Percentiles rank a stretch among this genome's conserved stretches.
Evolutionary conservation across 2,797 vertebrate genomes (phyloP).

Genomic region (Sebastes diploproa): DNA sequence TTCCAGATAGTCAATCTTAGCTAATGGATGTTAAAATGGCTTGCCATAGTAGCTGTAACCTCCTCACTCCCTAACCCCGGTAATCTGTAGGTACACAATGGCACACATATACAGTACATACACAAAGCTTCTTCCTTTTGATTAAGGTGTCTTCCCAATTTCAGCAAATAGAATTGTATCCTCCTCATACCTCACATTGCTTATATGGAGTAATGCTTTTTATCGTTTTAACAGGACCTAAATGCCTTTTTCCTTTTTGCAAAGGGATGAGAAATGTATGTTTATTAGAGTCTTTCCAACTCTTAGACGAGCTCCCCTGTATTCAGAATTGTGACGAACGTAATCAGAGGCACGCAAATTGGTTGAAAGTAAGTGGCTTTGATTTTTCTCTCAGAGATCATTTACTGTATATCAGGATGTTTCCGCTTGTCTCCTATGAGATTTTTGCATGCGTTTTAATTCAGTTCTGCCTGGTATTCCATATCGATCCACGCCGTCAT

Average conservation of each 20-base stretch:
- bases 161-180: conserved; percentile 76
- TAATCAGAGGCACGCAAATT: conserved; percentile 52
- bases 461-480: conserved; percentile 44
- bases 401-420: conserved; percentile 47
- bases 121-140: conserved; percentile 66
- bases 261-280: conserved; percentile 53
- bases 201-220: conserved; percentile 72
- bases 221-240: conserved; percentile 71
- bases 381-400: conserved; percentile 46
- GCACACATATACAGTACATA: conserved; percentile 33
- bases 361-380: conserved; percentile 53
- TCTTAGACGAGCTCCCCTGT: conserved; percentile 38
- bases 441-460: conserved; percentile 61
- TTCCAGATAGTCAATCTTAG: too few relatives aligned
- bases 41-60: not conserved
- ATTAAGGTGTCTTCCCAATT: conserved; percentile 76
- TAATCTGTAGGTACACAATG: conserved; percentile 42
- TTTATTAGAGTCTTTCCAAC: conserved; percentile 60
- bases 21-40: too few relatives aligned
- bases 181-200: conserved; percentile 80
- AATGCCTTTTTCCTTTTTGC: conserved; percentile 71
- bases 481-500: conserved; percentile 23
- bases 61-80: conserved; percentile 1
- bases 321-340: conserved; percentile 36
- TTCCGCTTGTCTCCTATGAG: conserved; percentile 44